Conservation (phyloP, 1,140 invertebrate genomes). For the Pemphigus obesinymphae region DNA sequence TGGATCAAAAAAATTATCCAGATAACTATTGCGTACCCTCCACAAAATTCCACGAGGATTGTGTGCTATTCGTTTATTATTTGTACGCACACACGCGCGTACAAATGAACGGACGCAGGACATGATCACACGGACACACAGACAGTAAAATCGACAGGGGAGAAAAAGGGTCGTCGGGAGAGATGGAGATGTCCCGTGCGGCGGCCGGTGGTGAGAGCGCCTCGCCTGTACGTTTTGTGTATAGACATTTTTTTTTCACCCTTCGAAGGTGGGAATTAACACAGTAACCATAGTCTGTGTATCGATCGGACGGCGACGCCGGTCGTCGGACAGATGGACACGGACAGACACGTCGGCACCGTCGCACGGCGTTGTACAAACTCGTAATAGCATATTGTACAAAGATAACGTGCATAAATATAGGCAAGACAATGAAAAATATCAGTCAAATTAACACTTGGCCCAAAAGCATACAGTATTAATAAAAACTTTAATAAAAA, state of each 20-base stretch:
- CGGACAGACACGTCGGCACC: conserved; percentile 37
- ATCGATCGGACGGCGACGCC: conserved; percentile 2
- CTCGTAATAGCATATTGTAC: too few species aligned
- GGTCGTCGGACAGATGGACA: conserved; percentile 18
- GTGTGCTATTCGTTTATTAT: too few species aligned
- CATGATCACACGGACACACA: too few species aligned
- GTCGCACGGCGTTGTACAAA: background rate
- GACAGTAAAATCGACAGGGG: too few species aligned
- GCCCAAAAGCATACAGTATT: too few species aligned
- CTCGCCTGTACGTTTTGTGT: background rate
- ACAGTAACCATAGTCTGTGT: conserved; percentile 33
- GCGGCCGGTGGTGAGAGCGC: background rate
- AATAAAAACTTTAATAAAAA: too few species aligned
- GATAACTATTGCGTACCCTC: too few species aligned
- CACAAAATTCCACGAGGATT: too few species aligned
- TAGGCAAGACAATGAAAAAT: too few species aligned
- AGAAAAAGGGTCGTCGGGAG: background rate
- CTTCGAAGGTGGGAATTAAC: conserved; percentile 41
- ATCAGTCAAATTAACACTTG: too few species aligned
- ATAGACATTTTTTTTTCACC: conserved; percentile 34
- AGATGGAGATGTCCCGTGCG: background rate
- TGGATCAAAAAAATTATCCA: too few species aligned
- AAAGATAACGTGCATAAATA: too few species aligned
- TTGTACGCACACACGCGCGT: background rate
- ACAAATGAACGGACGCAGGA: background rate